phyloP scores from a whole-genome alignment of 2,888 invertebrate species.

The Pocota personata region DNA sequence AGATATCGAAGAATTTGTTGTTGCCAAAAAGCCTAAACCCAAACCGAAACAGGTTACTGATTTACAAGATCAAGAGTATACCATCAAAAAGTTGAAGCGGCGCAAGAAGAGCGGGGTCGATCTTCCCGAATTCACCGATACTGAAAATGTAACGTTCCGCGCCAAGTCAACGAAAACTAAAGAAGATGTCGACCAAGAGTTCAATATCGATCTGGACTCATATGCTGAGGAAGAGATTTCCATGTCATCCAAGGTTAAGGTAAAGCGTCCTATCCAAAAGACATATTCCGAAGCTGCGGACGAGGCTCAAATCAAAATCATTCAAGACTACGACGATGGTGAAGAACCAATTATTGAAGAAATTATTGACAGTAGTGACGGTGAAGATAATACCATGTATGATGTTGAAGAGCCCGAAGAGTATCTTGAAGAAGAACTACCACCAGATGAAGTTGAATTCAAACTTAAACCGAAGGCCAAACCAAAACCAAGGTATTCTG shows the following conservation, averaged over 20 bases:
- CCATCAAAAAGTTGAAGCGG: slow-evolving; percentile 89
- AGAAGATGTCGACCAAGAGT: slow-evolving; percentile 95
- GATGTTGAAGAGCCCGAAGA: slow-evolving; percentile 84
- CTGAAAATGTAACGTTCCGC: slow-evolving; percentile 91
- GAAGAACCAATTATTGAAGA: slow-evolving; percentile 85
- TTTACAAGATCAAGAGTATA: slow-evolving; percentile 87
- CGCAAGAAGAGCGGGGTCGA: slow-evolving; percentile 86
- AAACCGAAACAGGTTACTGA: slow-evolving; percentile 84
- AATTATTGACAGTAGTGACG: slow-evolving; percentile 85
- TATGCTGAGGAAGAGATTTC: slow-evolving; percentile 95
- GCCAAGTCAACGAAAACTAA: slow-evolving; percentile 90
- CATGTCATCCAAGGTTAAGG: slow-evolving; percentile 91
- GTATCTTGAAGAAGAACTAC: slow-evolving; percentile 85
- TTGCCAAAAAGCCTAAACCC: slow-evolving; percentile 83
- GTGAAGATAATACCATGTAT: slow-evolving; percentile 84
- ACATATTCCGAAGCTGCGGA: slow-evolving; percentile 91
- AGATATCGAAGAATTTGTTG: slow-evolving; percentile 84
- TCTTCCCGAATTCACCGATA: slow-evolving; percentile 89
- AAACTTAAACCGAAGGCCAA: slow-evolving; percentile 83
- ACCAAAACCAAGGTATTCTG: slow-evolving; percentile 84
- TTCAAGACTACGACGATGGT: slow-evolving; percentile 85
- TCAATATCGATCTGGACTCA: slow-evolving; percentile 92
- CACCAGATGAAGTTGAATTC: slow-evolving; percentile 82
- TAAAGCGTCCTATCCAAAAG: slow-evolving; percentile 89
- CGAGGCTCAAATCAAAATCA: slow-evolving; percentile 89